These are phyloP conservation scores for Entomyzon cyanotis DNA, from an alignment of 2,113 vertebrate species.

Conservation along the genomic window DNA sequence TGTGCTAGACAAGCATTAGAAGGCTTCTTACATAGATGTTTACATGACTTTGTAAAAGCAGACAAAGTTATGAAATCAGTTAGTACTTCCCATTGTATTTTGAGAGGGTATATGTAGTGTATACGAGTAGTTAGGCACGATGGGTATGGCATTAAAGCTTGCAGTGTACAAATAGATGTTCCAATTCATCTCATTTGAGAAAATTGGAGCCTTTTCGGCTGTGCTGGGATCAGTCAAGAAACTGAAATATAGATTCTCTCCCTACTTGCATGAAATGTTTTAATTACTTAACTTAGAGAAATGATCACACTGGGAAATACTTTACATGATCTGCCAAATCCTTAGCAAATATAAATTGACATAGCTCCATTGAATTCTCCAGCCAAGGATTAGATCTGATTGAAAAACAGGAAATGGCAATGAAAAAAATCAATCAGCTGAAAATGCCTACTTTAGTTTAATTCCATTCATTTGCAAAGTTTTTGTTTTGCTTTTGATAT, in stretches of 20 bases:
- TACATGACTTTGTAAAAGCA: neutral
- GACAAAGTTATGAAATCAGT: neutral
- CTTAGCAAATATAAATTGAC: slow-evolving; percentile 48
- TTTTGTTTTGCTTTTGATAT: neutral
- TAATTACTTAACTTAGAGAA: slow-evolving; percentile 52
- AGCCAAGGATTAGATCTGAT: slow-evolving; percentile 30
- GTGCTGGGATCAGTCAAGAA: slow-evolving; percentile 36
- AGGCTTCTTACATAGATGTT: neutral
- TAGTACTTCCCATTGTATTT: neutral
- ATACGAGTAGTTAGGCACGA: neutral
- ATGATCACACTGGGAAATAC: slow-evolving; percentile 44
- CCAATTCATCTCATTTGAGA: slow-evolving; percentile 1
- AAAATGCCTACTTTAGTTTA: slow-evolving; percentile 3
- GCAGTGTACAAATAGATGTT: slow-evolving; percentile 6
- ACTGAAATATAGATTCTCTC: slow-evolving; percentile 1
- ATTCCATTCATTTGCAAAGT: neutral
- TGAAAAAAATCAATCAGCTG: neutral
- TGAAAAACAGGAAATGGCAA: slow-evolving; percentile 22
- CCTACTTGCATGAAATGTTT: slow-evolving; percentile 42
- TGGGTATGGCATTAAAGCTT: neutral
- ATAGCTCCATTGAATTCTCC: slow-evolving; percentile 11
- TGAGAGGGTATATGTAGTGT: neutral
- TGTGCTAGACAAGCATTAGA: neutral
- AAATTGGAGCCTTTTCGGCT: neutral
- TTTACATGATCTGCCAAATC: slow-evolving; percentile 41